These are phyloP conservation scores for Phenganax marumi DNA, from an alignment of 92 coral and sea anemone genomes.

Conservation along the genomic window DNA sequence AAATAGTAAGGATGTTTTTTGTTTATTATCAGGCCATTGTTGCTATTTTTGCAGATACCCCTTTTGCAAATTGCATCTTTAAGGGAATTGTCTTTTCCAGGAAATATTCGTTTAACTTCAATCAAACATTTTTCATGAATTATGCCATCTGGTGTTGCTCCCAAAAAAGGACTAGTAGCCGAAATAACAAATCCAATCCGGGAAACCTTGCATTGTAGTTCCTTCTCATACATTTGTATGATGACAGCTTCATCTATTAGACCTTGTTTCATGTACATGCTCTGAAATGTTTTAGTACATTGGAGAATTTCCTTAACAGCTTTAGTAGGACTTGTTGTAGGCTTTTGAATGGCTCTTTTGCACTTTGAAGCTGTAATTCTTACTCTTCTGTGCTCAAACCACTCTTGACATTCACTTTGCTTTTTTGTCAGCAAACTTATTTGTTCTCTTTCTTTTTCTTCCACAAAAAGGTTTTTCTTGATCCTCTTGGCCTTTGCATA, in stretches of 20 bases:
- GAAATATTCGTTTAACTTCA: slow-evolving; percentile 58
- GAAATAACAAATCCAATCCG: slow-evolving; percentile 65
- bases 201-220: slow-evolving; percentile 42
- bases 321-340: not conserved
- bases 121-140: slow-evolving; percentile 46
- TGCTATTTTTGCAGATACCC: slow-evolving; percentile 38
- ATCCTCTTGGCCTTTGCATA: too few relatives aligned
- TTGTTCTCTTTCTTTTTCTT: too few relatives aligned
- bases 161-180: slow-evolving; percentile 55
- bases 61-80: slow-evolving; percentile 55
- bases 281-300: not conserved
- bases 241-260: slow-evolving; percentile 48
- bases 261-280: slow-evolving; percentile 54
- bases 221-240: slow-evolving; percentile 44
- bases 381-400: too few relatives aligned
- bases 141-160: slow-evolving; percentile 68
- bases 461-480: too few relatives aligned
- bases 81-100: slow-evolving; percentile 43
- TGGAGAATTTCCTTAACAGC: not conserved
- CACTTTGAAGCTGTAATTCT: too few relatives aligned
- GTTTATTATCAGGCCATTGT: slow-evolving; percentile 44
- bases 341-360: too few relatives aligned
- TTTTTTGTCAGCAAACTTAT: too few relatives aligned
- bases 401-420: too few relatives aligned
- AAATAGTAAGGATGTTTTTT: slow-evolving; percentile 52